A percentile compares a stretch with the other conserved stretches of the same genome.
phyloP scores from a whole-genome alignment of 2,113 vertebrate genomes.

The Ranitomeya variabilis region DNA sequence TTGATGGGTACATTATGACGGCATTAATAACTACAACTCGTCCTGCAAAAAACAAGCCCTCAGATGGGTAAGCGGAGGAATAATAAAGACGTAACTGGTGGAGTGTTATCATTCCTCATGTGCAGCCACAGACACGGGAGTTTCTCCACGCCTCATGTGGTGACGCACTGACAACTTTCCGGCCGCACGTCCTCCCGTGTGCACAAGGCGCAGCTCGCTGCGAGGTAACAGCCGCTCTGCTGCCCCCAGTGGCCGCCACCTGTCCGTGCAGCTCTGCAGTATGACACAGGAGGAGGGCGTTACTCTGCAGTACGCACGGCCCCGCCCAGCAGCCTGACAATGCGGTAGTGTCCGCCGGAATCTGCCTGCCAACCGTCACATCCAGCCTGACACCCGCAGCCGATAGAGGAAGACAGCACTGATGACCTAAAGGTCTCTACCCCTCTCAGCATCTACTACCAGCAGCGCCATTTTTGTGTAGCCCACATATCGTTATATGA shows the following conservation, averaged over 20 bases:
- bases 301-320: not conserved
- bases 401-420: not conserved
- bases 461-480: not conserved
- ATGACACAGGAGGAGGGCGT: conserved; percentile 6
- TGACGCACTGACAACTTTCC: not conserved
- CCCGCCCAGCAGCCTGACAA: conserved; percentile 15
- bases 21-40: too few species aligned
- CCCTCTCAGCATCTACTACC: not conserved
- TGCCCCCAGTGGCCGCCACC: not conserved
- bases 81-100: too few species aligned
- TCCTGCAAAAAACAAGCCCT: too few species aligned
- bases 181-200: too few species aligned
- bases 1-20: too few species aligned
- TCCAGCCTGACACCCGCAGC: not conserved
- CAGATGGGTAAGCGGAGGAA: too few species aligned
- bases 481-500: not conserved
- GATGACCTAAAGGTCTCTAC: not conserved
- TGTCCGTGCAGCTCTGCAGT: conserved; percentile 3
- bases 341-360: conserved; percentile 38
- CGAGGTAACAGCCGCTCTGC: too few species aligned
- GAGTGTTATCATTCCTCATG: too few species aligned
- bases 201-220: not conserved
- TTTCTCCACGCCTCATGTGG: not conserved
- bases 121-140: too few species aligned
- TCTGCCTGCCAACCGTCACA: conserved; percentile 28